A percentile compares a stretch with the other conserved stretches of the same genome.
Conservation (phyloP, 1,140 invertebrate species). For the Apis dorsata region DNA sequence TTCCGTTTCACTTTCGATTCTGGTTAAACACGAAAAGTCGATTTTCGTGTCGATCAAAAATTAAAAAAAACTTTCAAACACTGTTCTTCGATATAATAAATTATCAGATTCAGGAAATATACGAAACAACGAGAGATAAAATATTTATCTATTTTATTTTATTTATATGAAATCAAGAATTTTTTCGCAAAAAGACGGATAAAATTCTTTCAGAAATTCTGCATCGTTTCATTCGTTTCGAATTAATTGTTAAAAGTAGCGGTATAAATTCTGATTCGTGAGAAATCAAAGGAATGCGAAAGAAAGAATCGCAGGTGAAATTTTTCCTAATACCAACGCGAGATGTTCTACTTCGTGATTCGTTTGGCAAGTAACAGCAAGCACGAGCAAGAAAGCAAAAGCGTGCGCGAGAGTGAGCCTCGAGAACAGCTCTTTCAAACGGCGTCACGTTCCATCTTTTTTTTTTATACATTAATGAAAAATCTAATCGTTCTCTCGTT, state of each 20-base stretch:
- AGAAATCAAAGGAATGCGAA: not conserved
- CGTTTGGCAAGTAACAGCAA: not conserved
- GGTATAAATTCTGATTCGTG: not conserved
- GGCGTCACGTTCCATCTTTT: not conserved
- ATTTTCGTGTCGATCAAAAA: too few species aligned
- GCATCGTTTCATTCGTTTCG: not conserved
- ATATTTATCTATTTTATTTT: not conserved
- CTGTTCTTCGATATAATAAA: too few species aligned
- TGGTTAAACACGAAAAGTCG: not conserved
- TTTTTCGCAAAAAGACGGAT: not conserved
- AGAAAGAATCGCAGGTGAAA: not conserved
- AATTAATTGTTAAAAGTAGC: too few species aligned
- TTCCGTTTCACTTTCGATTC: not conserved
- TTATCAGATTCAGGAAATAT: too few species aligned
- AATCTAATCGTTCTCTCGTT: conserved; percentile 3
- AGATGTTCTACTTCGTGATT: conserved; percentile 5
- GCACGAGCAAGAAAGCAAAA: conserved; percentile 21
- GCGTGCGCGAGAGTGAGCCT: not conserved
- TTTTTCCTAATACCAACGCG: not conserved
- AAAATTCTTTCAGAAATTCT: not conserved
- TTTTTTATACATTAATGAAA: not conserved
- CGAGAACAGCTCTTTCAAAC: not conserved
- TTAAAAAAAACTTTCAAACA: too few species aligned
- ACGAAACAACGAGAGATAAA: not conserved
- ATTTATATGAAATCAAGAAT: not conserved